These are phyloP conservation scores for Dipus sagitta DNA, from an alignment of 2,797 vertebrate genomes.

Conservation along the genomic window DNA sequence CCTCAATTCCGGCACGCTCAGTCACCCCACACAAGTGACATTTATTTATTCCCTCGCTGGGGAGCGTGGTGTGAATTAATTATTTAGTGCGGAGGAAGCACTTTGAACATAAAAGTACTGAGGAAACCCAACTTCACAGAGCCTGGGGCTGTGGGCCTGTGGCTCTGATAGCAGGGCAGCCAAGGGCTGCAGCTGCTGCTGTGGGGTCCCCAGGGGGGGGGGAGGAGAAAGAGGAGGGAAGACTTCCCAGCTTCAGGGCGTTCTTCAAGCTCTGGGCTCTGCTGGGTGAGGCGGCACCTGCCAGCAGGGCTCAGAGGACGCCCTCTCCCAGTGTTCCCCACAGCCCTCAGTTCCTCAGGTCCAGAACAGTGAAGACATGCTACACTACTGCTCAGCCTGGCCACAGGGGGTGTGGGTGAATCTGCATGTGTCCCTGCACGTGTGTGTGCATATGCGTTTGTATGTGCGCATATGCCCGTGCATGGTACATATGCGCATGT, in stretches of 20 bases:
- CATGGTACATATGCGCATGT: no score
- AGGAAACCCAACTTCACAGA: slow-evolving; percentile 29
- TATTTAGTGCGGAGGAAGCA: slow-evolving; percentile 66
- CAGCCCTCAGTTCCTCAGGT: not conserved
- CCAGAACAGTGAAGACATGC: not conserved
- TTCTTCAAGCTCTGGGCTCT: not conserved
- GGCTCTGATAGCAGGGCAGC: not conserved
- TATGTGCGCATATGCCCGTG: not conserved
- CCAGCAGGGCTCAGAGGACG: not conserved
- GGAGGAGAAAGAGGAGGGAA: no score
- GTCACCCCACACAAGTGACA: slow-evolving; percentile 67
- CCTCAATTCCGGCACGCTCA: not conserved
- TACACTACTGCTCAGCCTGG: not conserved
- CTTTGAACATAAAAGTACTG: slow-evolving; percentile 59
- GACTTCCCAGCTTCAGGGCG: not conserved
- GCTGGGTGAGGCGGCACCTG: not conserved
- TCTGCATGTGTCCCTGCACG: not conserved
- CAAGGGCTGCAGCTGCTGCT: no score
- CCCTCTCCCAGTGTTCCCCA: not conserved
- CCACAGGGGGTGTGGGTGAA: not conserved
- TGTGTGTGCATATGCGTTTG: no score
- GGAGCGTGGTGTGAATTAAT: slow-evolving; percentile 76
- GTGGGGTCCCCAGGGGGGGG: rapidly evolving
- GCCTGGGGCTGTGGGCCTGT: not conserved
- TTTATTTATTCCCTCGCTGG: slow-evolving; percentile 73